Percentiles rank a stretch among this genome's conserved stretches.
Conservation (phyloP, 2,797 vertebrate genomes). For the Synaphobranchus kaupii region DNA sequence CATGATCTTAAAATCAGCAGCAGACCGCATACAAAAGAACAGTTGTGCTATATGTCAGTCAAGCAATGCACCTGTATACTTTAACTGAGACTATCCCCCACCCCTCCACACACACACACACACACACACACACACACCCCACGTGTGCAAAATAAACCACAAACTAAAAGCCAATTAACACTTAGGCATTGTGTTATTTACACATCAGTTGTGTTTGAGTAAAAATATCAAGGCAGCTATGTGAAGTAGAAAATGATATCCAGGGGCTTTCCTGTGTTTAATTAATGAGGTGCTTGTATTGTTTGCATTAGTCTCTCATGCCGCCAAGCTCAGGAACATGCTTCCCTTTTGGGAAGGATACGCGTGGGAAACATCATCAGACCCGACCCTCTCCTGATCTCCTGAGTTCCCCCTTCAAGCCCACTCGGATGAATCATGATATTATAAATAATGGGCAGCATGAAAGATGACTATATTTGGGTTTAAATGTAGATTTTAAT, state of each 20-base stretch:
- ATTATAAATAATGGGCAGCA: slow-evolving; percentile 19
- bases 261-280: neutral
- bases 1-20: too few relatives aligned
- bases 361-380: neutral
- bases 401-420: neutral
- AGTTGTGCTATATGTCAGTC: too few relatives aligned
- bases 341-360: neutral
- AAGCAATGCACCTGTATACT: too few relatives aligned
- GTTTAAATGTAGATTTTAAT: neutral
- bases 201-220: too few relatives aligned
- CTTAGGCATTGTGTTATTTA: too few relatives aligned
- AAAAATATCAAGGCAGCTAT: too few relatives aligned
- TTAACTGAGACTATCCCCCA: too few relatives aligned
- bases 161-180: too few relatives aligned
- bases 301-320: neutral
- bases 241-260: neutral
- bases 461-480: slow-evolving; percentile 40
- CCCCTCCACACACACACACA: too few relatives aligned
- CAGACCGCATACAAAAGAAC: too few relatives aligned
- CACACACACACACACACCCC: too few relatives aligned
- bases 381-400: neutral
- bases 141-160: too few relatives aligned
- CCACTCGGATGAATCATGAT: slow-evolving; percentile 24
- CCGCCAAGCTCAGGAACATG: neutral
- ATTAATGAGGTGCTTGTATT: neutral